Evolutionary conservation across 2,113 vertebrate genomes (phyloP).

Genomic region (Antennarius striatus): DNA sequence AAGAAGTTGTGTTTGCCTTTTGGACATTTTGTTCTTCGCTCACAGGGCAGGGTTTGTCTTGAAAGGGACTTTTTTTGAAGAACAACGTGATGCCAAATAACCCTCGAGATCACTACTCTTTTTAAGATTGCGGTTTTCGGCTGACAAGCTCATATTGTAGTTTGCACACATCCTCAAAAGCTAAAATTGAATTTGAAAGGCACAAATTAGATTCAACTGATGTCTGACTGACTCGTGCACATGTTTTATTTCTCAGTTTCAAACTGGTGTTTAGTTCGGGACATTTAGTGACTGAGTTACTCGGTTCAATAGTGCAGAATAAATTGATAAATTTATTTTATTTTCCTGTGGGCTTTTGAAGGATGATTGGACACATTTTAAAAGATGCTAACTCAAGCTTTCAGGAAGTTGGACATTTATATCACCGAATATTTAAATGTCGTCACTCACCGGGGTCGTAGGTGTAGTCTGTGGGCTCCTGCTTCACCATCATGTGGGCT

Average conservation of each 20-base stretch:
- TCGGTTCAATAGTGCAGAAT: too few species aligned
- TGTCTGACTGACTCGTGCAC: too few species aligned
- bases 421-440: too few species aligned
- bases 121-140: not conserved
- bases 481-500: constrained; percentile 90
- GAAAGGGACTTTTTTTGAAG: constrained; percentile 6
- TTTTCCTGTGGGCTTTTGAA: too few species aligned
- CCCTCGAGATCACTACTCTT: not conserved
- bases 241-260: too few species aligned
- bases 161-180: not conserved
- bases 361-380: too few species aligned
- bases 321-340: too few species aligned
- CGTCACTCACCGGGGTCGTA: constrained; percentile 88
- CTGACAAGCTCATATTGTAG: not conserved
- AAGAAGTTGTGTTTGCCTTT: constrained; percentile 63
- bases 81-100: not conserved
- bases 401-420: too few species aligned
- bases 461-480: constrained; percentile 90
- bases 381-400: too few species aligned
- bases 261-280: too few species aligned
- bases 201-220: not conserved
- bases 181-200: not conserved
- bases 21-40: constrained; percentile 74
- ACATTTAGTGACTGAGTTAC: too few species aligned
- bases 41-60: constrained; percentile 12